Percentiles rank a stretch among this genome's conserved stretches.
These are phyloP conservation scores for Suillia variegata DNA, from an alignment of 2,888 invertebrate genomes.

Conservation along the genomic window DNA sequence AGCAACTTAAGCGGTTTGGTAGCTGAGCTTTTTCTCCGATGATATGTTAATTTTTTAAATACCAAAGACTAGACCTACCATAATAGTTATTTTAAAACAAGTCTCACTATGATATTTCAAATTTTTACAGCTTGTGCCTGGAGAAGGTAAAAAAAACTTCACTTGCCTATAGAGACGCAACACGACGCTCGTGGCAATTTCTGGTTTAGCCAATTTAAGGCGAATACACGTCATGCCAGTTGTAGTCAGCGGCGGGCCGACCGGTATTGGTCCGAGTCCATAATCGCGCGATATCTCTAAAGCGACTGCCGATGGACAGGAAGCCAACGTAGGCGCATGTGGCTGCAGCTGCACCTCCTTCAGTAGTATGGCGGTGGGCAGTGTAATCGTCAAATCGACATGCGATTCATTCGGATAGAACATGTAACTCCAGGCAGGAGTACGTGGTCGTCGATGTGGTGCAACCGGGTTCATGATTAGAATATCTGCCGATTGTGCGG, in stretches of 20 bases:
- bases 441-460: constrained; percentile 82
- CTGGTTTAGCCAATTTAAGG: constrained; percentile 79
- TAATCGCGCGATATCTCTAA: constrained; percentile 84
- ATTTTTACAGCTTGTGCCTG: too few relatives aligned
- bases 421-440: constrained; percentile 95
- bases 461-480: constrained; percentile 80
- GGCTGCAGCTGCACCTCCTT: constrained; percentile 88
- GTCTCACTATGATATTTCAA: too few relatives aligned
- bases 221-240: constrained; percentile 88
- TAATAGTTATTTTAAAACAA: too few relatives aligned
- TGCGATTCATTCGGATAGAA: constrained; percentile 90
- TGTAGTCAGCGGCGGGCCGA: constrained; percentile 84
- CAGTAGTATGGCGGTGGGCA: constrained; percentile 87
- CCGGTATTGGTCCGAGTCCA: constrained; percentile 76
- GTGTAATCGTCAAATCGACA: constrained; percentile 82
- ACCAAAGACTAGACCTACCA: too few relatives aligned
- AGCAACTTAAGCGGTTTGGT: too few relatives aligned
- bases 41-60: too few relatives aligned
- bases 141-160: too few relatives aligned
- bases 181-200: constrained; percentile 84
- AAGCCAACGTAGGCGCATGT: constrained; percentile 80
- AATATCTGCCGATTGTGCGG: constrained; percentile 88
- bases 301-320: constrained; percentile 88
- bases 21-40: too few relatives aligned
- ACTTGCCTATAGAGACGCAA: constrained; percentile 62